phyloP scores from a whole-genome alignment of 2,113 vertebrate genomes.

The Nipponia nippon region DNA sequence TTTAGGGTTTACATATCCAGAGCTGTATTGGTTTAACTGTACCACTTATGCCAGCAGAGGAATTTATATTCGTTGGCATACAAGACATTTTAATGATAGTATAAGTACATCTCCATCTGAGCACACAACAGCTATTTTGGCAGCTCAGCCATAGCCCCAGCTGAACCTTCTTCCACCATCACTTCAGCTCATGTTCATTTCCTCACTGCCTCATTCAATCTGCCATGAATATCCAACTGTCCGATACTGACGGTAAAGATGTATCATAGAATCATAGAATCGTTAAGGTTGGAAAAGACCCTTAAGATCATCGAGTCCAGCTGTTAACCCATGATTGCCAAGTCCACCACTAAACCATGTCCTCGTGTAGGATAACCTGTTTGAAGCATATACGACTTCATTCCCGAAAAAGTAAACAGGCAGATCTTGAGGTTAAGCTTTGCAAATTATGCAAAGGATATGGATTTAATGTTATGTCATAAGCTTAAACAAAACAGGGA shows the following conservation, averaged over 20 bases:
- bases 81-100: neutral
- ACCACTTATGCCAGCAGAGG: neutral
- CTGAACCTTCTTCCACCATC: neutral
- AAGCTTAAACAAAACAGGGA: neutral
- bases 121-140: neutral
- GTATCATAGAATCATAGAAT: too few relatives aligned
- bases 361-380: neutral
- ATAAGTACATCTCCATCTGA: neutral
- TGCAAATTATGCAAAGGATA: neutral
- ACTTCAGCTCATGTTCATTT: neutral
- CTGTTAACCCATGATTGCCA: too few relatives aligned
- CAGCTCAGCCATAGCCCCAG: neutral
- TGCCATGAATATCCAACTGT: neutral
- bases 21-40: neutral
- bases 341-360: too few relatives aligned
- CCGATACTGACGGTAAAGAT: neutral
- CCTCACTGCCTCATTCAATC: neutral
- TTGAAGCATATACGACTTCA: neutral
- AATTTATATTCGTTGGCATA: neutral
- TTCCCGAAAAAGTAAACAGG: neutral
- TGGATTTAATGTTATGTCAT: neutral
- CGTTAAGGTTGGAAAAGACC: too few relatives aligned
- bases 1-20: neutral
- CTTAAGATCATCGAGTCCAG: too few relatives aligned
- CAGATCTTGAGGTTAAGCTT: neutral